These are phyloP conservation scores for Empis stercorea DNA, from an alignment of 2,888 invertebrate genomes.

Conservation along the genomic window DNA sequence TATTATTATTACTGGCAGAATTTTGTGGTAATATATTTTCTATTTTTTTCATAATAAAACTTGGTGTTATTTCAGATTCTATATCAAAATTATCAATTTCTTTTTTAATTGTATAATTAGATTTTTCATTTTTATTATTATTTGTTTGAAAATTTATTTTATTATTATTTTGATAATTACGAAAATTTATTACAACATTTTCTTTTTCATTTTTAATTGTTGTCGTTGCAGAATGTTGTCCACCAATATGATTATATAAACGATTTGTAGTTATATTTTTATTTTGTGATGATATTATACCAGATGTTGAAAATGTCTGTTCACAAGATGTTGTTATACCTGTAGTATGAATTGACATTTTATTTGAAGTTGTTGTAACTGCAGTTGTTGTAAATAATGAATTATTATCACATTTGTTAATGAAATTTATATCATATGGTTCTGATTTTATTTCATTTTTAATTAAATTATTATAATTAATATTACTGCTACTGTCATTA, in stretches of 20 bases:
- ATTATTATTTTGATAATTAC: too few relatives aligned
- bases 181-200: too few relatives aligned
- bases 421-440: constrained; percentile 9
- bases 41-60: constrained; percentile 35
- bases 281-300: too few relatives aligned
- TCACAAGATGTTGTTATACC: neutral
- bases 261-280: too few relatives aligned
- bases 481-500: too few relatives aligned
- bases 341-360: neutral
- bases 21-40: neutral
- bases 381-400: neutral
- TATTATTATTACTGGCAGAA: too few relatives aligned
- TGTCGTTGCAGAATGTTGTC: too few relatives aligned
- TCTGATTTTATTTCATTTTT: constrained; percentile 13
- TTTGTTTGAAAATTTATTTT: too few relatives aligned
- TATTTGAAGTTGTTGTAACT: neutral
- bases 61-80: constrained; percentile 35
- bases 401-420: constrained; percentile 11
- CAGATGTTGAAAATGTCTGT: too few relatives aligned
- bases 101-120: constrained; percentile 18
- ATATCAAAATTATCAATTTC: constrained; percentile 34
- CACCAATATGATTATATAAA: too few relatives aligned
- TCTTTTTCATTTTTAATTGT: too few relatives aligned
- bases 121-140: neutral
- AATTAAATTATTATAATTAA: neutral